Evolutionary conservation across 2,888 invertebrate species (phyloP), one percentile per base, ranked within the genome.

Genomic region (Stegana nigrithorax): DNA sequence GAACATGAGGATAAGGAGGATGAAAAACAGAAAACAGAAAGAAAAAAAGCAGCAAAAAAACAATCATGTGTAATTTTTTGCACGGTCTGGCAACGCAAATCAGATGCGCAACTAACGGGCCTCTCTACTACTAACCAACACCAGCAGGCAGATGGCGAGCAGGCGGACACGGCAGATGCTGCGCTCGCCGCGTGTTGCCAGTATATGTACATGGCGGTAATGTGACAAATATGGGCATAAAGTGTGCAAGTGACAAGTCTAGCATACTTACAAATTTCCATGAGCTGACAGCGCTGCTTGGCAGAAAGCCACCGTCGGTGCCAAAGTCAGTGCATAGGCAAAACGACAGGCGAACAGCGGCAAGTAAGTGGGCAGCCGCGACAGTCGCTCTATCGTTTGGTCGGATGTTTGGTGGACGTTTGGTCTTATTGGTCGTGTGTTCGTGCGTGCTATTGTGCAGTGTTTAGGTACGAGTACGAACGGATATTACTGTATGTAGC

Each of bases 221-320:
- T 77, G 80, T 76, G 79, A 78, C 77, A 77, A 78, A 80, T 80
- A 79, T 80, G 77, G 77, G 79, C 79, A 77, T 79, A 73, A 77
- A 77, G 81, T 80, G 77, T 80, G 77, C 77, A 80, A 80, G 79
- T 80, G 77, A 77, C 80, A 77, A 73, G 77, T 77, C 77, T 69
- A 77, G 78, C 80, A 79, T 72, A 75, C 78, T 77, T 71, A 79
- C 73, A 75, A 73, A 80, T 79, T 78, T 69, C 69, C 72, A 77
- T 76, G 75, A 65, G 39, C 19, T 19, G 32, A 10, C 14, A 7
- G 12, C 55, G 55, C 5, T 7, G 39, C n/a, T 21, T n/a, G n/a
- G 36, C 4, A 14, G 39, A 14, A 14, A 3, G 25, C 1, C 10
- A 56, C 12, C 29, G 39, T 2, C 26, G 8, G 8, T 27, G 7